These are phyloP conservation scores for Metalampra italica DNA, from an alignment of 2,888 invertebrate genomes.

Conservation along the genomic window DNA sequence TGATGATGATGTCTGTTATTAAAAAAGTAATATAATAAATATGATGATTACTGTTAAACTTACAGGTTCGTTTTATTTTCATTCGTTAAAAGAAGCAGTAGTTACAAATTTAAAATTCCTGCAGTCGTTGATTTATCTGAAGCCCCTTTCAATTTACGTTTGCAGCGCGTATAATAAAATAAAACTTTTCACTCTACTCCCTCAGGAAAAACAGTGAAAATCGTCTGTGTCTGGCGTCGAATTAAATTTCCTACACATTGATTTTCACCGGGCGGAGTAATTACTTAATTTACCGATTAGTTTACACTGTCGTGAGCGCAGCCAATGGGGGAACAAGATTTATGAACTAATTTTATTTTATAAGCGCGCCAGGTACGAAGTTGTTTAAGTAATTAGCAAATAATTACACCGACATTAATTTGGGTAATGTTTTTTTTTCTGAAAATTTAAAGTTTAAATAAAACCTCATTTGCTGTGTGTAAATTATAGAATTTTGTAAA, in stretches of 20 bases:
- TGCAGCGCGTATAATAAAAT: conserved; percentile 37
- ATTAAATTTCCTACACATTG: conserved; percentile 69
- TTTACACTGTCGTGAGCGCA: conserved; percentile 53
- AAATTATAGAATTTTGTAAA: too few relatives aligned
- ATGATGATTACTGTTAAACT: too few relatives aligned
- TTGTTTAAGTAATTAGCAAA: conserved; percentile 38
- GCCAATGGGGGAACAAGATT: conserved; percentile 48
- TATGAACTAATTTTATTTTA: conserved; percentile 50
- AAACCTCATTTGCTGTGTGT: too few relatives aligned
- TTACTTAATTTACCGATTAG: conserved; percentile 68
- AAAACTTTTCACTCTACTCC: conserved; percentile 26
- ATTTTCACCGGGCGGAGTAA: conserved; percentile 58
- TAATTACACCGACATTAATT: conserved; percentile 15
- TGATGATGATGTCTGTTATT: too few relatives aligned
- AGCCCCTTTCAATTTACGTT: conserved; percentile 12
- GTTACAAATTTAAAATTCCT: background rate
- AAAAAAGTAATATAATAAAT: too few relatives aligned
- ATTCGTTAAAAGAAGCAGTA: too few relatives aligned
- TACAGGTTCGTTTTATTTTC: too few relatives aligned
- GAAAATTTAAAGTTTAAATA: too few relatives aligned
- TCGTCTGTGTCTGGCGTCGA: conserved; percentile 47
- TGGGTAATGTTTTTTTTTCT: background rate
- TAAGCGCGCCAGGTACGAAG: conserved; percentile 34
- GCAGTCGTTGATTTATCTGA: background rate
- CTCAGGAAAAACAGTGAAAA: conserved; percentile 43